These are phyloP conservation scores for Montipora capricornis DNA, from an alignment of 64 coral and sea anemone species.

Conservation along the genomic window DNA sequence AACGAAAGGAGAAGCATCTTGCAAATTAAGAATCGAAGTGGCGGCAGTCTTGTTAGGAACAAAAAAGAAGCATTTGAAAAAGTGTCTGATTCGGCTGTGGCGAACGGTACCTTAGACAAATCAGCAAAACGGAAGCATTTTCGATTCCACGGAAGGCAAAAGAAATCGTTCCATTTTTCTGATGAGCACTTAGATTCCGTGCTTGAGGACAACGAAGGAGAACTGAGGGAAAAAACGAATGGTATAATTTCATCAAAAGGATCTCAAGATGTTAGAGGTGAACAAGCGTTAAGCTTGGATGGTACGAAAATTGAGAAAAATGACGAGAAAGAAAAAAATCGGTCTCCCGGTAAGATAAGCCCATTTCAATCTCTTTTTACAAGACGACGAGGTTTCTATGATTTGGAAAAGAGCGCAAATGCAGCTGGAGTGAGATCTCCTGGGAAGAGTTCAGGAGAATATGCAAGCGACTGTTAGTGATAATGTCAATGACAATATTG, in stretches of 20 bases:
- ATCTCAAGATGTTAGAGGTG: not conserved
- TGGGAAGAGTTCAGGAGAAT: not conserved
- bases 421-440: not conserved
- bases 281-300: not conserved
- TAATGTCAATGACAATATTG: not conserved
- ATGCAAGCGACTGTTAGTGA: not conserved
- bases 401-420: slow-evolving; percentile 25
- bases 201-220: slow-evolving; percentile 5
- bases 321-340: not conserved
- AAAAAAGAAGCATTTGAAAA: slow-evolving; percentile 33
- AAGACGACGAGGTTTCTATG: slow-evolving; percentile 19
- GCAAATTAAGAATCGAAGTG: slow-evolving; percentile 46
- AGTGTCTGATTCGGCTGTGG: not conserved
- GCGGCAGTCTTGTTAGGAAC: slow-evolving; percentile 32
- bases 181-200: slow-evolving; percentile 1
- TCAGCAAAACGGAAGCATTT: not conserved
- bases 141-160: slow-evolving; percentile 4
- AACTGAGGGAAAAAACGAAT: not conserved
- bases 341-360: slow-evolving; percentile 6
- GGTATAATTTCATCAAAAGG: not conserved
- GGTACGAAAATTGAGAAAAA: not conserved
- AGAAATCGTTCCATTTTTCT: slow-evolving; percentile 16
- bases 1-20: slow-evolving; percentile 40
- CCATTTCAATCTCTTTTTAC: slow-evolving; percentile 26
- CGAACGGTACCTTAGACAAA: not conserved